These are phyloP conservation scores for Arctia plantaginis DNA, from an alignment of 2,888 invertebrate genomes.

Conservation along the genomic window DNA sequence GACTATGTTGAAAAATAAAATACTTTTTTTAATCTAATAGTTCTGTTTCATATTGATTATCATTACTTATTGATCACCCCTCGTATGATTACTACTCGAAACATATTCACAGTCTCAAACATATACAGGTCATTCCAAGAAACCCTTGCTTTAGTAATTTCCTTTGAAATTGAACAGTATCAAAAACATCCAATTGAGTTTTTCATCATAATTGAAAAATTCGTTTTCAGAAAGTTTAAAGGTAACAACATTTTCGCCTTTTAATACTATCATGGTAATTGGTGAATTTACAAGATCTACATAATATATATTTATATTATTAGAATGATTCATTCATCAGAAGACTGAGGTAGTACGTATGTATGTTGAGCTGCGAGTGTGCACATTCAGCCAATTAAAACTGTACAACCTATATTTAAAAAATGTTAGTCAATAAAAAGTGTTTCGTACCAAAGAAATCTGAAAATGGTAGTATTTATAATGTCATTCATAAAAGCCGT, in stretches of 20 bases:
- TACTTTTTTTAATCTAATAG: too few species aligned
- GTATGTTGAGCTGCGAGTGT: slow-evolving; percentile 53
- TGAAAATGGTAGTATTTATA: neutral
- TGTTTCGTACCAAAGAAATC: slow-evolving; percentile 44
- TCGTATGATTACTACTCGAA: neutral
- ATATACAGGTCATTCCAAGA: slow-evolving; percentile 10
- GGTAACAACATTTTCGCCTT: slow-evolving; percentile 4
- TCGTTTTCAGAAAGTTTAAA: slow-evolving; percentile 13
- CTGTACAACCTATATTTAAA: slow-evolving; percentile 22
- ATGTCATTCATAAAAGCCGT: neutral
- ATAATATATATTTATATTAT: slow-evolving; percentile 17
- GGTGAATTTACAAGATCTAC: slow-evolving; percentile 15
- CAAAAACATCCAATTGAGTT: neutral
- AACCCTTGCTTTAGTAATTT: slow-evolving; percentile 12
- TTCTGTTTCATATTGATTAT: too few species aligned
- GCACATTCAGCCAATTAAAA: slow-evolving; percentile 62
- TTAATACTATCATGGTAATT: slow-evolving; percentile 16
- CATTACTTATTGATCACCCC: too few species aligned
- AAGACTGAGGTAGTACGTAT: slow-evolving; percentile 42
- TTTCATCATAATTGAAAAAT: slow-evolving; percentile 4
- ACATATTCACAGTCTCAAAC: neutral
- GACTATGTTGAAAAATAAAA: too few species aligned
- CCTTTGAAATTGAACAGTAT: slow-evolving; percentile 2
- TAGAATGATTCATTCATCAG: slow-evolving; percentile 36
- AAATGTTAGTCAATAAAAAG: slow-evolving; percentile 41